Conservation (phyloP, 2,797 vertebrate species). For the Phyllotis vaccarum region DNA sequence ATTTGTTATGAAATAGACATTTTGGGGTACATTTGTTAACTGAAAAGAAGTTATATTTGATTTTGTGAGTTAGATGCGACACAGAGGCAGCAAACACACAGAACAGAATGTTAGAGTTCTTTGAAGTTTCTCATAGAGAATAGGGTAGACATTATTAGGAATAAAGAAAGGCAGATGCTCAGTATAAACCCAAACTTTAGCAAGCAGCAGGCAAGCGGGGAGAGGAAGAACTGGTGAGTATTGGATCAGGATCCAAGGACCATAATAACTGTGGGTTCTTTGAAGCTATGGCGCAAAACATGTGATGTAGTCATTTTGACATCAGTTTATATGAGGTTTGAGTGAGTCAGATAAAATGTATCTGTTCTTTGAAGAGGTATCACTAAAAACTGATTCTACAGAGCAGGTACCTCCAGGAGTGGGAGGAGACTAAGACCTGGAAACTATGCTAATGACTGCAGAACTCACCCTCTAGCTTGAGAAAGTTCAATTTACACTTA, state of each 20-base stretch:
- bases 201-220: rapidly evolving
- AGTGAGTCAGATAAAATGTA: not conserved
- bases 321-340: too few species aligned
- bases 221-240: not conserved
- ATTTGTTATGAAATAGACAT: not conserved
- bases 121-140: too few species aligned
- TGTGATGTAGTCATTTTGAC: not conserved
- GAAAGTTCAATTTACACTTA: not conserved
- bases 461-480: too few species aligned
- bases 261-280: not conserved
- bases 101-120: not conserved
- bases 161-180: not conserved
- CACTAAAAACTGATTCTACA: not conserved
- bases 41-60: too few species aligned
- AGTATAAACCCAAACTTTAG: not conserved
- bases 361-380: not conserved
- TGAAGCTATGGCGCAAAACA: not conserved
- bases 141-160: not conserved
- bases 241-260: too few species aligned
- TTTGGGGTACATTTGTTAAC: not conserved
- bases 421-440: not conserved
- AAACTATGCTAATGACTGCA: not conserved
- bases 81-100: too few species aligned
- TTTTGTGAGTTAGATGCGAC: not conserved
- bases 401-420: not conserved